Evolutionary conservation across 2,888 invertebrate species (phyloP).

Genomic region (Amorpha juglandis): DNA sequence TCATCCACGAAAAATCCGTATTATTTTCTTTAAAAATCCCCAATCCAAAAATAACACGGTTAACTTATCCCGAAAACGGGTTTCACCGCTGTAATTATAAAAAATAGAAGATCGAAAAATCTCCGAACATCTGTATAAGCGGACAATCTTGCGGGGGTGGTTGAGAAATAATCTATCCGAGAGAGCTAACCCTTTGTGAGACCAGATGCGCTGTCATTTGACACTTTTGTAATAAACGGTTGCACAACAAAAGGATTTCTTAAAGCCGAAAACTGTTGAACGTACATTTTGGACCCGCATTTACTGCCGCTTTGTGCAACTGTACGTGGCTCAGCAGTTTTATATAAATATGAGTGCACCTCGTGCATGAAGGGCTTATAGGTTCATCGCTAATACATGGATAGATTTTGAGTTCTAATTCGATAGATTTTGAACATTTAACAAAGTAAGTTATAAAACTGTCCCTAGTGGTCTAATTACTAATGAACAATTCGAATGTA

Average conservation of each 20-base stretch:
- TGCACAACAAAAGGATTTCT: slow-evolving; percentile 83
- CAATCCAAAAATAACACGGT: slow-evolving; percentile 37
- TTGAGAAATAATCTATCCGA: slow-evolving; percentile 83
- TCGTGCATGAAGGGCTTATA: slow-evolving; percentile 6
- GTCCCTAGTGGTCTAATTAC: too few relatives aligned
- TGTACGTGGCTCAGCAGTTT: slow-evolving; percentile 39
- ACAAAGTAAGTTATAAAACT: too few relatives aligned
- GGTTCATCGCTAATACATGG: neutral
- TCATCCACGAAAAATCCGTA: slow-evolving; percentile 20
- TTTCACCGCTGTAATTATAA: slow-evolving; percentile 52
- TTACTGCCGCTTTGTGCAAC: slow-evolving; percentile 67
- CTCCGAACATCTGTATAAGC: slow-evolving; percentile 79
- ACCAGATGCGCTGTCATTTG: slow-evolving; percentile 84
- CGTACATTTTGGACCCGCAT: slow-evolving; percentile 80
- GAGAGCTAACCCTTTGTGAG: slow-evolving; percentile 79
- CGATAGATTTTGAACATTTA: too few relatives aligned
- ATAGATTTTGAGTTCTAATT: too few relatives aligned
- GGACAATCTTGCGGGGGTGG: slow-evolving; percentile 81
- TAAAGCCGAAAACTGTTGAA: slow-evolving; percentile 82
- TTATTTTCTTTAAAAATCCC: slow-evolving; percentile 31
- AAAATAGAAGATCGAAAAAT: slow-evolving; percentile 40
- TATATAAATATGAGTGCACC: slow-evolving; percentile 14
- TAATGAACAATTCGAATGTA: too few relatives aligned
- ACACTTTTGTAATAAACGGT: slow-evolving; percentile 84
- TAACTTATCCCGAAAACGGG: slow-evolving; percentile 50